These are phyloP conservation scores for Luperina nickerlii DNA, from an alignment of 2,888 invertebrate genomes.

Conservation along the genomic window DNA sequence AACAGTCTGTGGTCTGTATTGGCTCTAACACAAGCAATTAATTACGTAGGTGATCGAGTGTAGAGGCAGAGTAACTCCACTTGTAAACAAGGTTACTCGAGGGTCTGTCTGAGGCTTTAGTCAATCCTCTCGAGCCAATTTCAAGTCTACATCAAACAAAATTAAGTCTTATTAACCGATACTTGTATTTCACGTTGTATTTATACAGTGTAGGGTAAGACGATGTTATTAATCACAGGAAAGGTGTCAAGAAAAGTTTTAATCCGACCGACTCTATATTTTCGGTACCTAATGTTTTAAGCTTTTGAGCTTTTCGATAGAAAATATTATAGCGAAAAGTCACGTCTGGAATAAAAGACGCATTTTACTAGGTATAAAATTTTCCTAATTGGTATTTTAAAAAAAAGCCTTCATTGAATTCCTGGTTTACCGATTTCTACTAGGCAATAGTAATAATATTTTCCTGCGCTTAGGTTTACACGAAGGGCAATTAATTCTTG, in stretches of 20 bases:
- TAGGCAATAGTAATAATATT: neutral
- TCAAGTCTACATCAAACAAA: slow-evolving; percentile 39
- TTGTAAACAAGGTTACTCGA: slow-evolving; percentile 43
- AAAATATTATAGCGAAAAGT: neutral
- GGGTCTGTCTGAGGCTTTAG: slow-evolving; percentile 28
- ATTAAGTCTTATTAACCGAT: slow-evolving; percentile 19
- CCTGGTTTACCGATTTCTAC: neutral
- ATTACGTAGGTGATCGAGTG: slow-evolving; percentile 54
- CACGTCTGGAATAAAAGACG: neutral
- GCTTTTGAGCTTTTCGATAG: neutral
- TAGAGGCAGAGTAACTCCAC: slow-evolving; percentile 25
- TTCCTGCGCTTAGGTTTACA: neutral
- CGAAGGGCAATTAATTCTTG: neutral
- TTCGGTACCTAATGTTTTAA: neutral
- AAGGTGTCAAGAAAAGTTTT: slow-evolving; percentile 3
- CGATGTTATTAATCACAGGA: slow-evolving; percentile 11
- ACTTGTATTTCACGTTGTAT: slow-evolving; percentile 21
- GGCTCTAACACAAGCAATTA: slow-evolving; percentile 46
- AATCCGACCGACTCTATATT: neutral
- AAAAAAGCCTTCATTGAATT: neutral
- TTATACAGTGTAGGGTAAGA: neutral
- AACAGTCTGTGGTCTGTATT: slow-evolving; percentile 11
- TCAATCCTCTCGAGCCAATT: slow-evolving; percentile 29
- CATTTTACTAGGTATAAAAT: neutral
- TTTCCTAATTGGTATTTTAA: neutral